Conservation (phyloP, 2,113 vertebrate genomes). For the Tichodroma muraria region DNA sequence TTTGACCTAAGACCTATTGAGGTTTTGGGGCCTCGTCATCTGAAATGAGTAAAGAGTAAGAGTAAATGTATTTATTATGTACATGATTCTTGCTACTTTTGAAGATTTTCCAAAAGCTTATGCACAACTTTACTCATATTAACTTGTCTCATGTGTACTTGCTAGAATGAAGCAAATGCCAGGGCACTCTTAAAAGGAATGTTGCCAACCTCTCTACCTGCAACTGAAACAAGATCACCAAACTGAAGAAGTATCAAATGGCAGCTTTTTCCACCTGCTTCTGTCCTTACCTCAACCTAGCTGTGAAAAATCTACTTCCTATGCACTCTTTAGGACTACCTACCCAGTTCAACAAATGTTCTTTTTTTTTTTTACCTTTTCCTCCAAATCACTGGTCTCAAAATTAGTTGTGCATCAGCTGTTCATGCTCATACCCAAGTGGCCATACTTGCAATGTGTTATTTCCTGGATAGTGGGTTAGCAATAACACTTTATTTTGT, state of each 20-base stretch:
- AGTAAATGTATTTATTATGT: neutral
- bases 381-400: neutral
- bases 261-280: neutral
- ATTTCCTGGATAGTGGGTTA: constrained; percentile 46
- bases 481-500: constrained; percentile 57
- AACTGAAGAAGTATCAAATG: neutral
- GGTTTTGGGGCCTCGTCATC: neutral
- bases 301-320: neutral
- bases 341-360: neutral
- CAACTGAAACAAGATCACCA: neutral
- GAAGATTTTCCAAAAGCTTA: neutral
- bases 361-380: neutral
- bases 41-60: neutral
- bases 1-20: neutral
- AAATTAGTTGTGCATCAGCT: neutral
- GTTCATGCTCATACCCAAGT: neutral
- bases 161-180: neutral
- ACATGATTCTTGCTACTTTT: neutral
- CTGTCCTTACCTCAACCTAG: neutral
- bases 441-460: neutral
- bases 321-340: neutral
- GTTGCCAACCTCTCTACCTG: neutral
- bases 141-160: neutral
- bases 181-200: neutral
- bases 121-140: neutral